Conservation (phyloP, 2,113 vertebrate genomes). For the Xiphophorus maculatus region DNA sequence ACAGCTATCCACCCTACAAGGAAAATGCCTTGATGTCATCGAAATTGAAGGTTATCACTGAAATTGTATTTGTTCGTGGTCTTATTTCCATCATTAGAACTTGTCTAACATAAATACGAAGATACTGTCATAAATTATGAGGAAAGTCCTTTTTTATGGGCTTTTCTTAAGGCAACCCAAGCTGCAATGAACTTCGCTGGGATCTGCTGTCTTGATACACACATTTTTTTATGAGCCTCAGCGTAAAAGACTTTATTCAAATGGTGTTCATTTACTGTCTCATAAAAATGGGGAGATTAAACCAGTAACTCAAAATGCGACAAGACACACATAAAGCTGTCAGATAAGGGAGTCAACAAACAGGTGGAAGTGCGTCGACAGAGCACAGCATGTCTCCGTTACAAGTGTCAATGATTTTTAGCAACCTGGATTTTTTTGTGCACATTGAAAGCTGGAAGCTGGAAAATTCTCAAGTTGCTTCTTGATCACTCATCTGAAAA, state of each 20-base stretch:
- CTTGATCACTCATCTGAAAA: background rate
- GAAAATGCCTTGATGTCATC: too few species aligned
- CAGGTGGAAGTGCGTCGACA: background rate
- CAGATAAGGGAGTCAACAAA: slow-evolving; percentile 22
- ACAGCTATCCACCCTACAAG: too few species aligned
- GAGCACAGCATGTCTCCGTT: background rate
- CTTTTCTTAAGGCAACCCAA: slow-evolving; percentile 1
- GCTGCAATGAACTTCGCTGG: slow-evolving; percentile 26
- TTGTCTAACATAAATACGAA: background rate
- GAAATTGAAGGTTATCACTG: too few species aligned
- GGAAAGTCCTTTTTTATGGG: background rate
- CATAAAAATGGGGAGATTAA: slow-evolving; percentile 61
- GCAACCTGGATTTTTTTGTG: background rate
- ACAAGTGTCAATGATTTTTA: background rate
- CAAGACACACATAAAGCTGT: background rate
- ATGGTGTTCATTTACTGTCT: slow-evolving; percentile 48
- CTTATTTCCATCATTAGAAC: too few species aligned
- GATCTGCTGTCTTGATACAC: slow-evolving; percentile 38
- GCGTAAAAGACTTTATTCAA: slow-evolving; percentile 49
- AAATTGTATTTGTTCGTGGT: too few species aligned
- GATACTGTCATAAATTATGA: background rate
- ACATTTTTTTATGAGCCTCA: slow-evolving; percentile 47
- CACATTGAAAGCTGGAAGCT: background rate
- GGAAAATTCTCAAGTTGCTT: background rate
- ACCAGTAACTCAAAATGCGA: slow-evolving; percentile 47